Evolutionary conservation across 2,888 invertebrate species (phyloP), one percentile per base, ranked within the genome.

Genomic region (Mimumesa dahlbomi): DNA sequence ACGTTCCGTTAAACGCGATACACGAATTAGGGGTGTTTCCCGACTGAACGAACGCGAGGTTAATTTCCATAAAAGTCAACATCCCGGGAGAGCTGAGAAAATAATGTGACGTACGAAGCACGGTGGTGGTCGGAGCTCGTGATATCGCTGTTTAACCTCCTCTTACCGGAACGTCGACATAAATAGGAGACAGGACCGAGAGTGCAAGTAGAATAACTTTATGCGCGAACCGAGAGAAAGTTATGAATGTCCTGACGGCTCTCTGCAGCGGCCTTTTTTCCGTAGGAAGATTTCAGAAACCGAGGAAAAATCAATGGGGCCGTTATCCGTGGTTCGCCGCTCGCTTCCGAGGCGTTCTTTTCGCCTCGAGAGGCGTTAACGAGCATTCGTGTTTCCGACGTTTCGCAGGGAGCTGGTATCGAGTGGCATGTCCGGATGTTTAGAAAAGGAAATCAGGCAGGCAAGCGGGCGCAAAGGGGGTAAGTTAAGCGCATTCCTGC

Each of bases 101-200:
- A 78, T 73, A 78, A 42, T 36, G 50, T 56, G 66, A 67, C 65
- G 50, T 50, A 18, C 16, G 56, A 57, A 46, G 49, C 50, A 56
- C 19, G 45, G 40, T 34, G 64, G 25, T 52, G 63, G 72, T 49
- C 66, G 57, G 62, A 57, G 71, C 57, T 70, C 53, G 48, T 58
- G 64, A 71, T 67, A 73, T 68, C 69, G 73, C 64, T 80, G 82
- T 84, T 83, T 83, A 82, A 84, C 75, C 77, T 83, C 66, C 84
- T 76, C 83, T 83, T 71, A 63, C 18, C 68, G 31, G 57, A 59
- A 74, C 58, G 71, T 64, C 59, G 69, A 40, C 73, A 70, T 78
- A 83, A 83, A 83, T 84, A 82, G 73, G 67, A 77, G n/a, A 68
- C 59, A 45, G 49, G 70, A 50, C 75, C 52, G 72, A 61, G 75